Percentiles rank a stretch among this genome's conserved stretches.
Conservation (phyloP, 2,888 invertebrate genomes). For the Stenotaenia linearis region DNA sequence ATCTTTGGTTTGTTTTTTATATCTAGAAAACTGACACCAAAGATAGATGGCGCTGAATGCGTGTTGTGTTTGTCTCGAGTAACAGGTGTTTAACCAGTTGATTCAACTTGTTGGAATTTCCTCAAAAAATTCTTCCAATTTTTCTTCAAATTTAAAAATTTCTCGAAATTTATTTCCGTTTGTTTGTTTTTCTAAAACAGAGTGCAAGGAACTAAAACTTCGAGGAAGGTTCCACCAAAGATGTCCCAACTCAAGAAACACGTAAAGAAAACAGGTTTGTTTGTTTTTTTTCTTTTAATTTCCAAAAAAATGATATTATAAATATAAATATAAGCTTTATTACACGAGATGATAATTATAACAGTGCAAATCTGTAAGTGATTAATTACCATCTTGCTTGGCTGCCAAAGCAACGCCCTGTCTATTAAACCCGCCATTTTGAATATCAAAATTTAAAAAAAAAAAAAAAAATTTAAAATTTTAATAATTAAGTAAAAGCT, state of each 20-base stretch:
- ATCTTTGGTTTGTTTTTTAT: not conserved
- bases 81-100: constrained; percentile 14
- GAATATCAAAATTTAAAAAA: not conserved
- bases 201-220: not conserved
- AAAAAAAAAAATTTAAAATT: no score
- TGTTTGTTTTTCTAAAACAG: not conserved
- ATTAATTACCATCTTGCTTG: not conserved
- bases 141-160: not conserved
- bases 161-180: not conserved
- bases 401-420: not conserved
- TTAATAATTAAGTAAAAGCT: no score
- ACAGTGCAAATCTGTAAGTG: not conserved
- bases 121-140: not conserved
- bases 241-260: not conserved
- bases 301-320: not conserved
- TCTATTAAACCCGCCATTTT: not conserved
- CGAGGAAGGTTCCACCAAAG: not conserved
- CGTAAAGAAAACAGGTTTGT: not conserved
- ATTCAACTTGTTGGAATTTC: not conserved
- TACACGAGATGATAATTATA: not conserved
- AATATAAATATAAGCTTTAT: not conserved
- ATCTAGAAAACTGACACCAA: not conserved
- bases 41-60: not conserved
- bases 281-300: not conserved
- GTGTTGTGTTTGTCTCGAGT: not conserved